Evolutionary conservation across 2,888 invertebrate genomes (phyloP).

Genomic region (Pyrgus malvae): DNA sequence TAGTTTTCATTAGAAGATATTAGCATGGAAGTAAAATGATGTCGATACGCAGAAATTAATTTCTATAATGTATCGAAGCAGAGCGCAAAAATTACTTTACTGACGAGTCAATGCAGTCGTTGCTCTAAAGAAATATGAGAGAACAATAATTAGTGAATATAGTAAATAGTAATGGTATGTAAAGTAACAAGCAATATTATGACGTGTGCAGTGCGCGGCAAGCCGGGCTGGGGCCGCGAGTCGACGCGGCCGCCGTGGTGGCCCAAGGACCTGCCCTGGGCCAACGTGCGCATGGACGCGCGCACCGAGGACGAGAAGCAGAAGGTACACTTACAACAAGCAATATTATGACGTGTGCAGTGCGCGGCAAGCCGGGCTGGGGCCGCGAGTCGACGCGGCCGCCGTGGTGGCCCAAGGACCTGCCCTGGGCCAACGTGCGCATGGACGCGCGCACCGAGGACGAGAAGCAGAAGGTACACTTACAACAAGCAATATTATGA

Average conservation of each 20-base stretch:
- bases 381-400: slow-evolving; percentile 97
- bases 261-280: slow-evolving; percentile 99
- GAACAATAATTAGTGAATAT: too few species aligned
- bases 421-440: slow-evolving; percentile 98
- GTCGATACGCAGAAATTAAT: too few species aligned
- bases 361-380: slow-evolving; percentile 98
- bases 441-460: slow-evolving; percentile 98
- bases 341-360: slow-evolving; percentile 42
- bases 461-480: slow-evolving; percentile 98
- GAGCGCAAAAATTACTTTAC: too few species aligned
- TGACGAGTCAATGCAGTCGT: too few species aligned
- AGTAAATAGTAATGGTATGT: too few species aligned
- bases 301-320: slow-evolving; percentile 98
- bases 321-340: too few species aligned
- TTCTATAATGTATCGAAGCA: too few species aligned
- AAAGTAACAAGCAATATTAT: too few species aligned
- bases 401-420: slow-evolving; percentile 98
- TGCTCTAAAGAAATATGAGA: too few species aligned
- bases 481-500: not conserved
- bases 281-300: slow-evolving; percentile 98
- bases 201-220: slow-evolving; percentile 86
- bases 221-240: slow-evolving; percentile 98
- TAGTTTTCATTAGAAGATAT: too few species aligned
- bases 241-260: slow-evolving; percentile 98
- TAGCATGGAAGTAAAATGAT: too few species aligned